phyloP scores from a whole-genome alignment of 2,113 vertebrate genomes.

The Speoplatyrhinus poulsoni region DNA sequence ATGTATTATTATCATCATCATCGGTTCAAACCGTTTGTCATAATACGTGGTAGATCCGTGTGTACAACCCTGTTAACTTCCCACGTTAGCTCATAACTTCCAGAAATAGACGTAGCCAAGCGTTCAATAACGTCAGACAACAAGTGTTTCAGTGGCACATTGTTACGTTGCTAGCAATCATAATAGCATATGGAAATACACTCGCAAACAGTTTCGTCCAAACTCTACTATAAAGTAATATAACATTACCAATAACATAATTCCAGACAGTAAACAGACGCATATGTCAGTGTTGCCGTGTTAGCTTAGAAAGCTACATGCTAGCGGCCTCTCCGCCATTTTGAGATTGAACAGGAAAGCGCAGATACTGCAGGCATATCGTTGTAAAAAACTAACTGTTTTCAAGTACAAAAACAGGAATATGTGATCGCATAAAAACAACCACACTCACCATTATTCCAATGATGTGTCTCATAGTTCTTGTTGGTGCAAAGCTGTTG shows the following conservation, averaged over 20 bases:
- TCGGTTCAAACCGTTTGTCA: background rate
- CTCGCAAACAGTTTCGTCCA: fast-evolving
- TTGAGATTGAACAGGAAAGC: conserved; percentile 69
- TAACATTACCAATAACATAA: background rate
- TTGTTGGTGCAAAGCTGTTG: background rate
- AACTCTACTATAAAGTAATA: fast-evolving
- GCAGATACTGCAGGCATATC: conserved; percentile 71
- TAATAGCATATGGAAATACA: background rate
- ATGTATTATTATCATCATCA: background rate
- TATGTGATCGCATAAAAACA: background rate
- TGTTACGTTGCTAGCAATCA: background rate
- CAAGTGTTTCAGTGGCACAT: conserved; percentile 21
- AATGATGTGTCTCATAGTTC: conserved; percentile 30
- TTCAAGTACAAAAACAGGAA: conserved; percentile 45
- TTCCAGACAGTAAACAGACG: background rate
- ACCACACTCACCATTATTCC: conserved; percentile 54
- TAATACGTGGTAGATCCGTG: conserved; percentile 17
- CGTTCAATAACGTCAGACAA: conserved; percentile 33
- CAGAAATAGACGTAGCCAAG: conserved; percentile 58
- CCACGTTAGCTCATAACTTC: conserved; percentile 58
- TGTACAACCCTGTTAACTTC: conserved; percentile 27
- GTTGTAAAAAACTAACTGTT: conserved; percentile 65
- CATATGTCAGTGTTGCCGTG: conserved; percentile 12
- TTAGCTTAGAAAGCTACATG: conserved; percentile 63
- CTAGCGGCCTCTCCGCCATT: conserved; percentile 79